Evolutionary conservation across 2,113 vertebrate genomes (phyloP).

Genomic region (Nannospalax galili): DNA sequence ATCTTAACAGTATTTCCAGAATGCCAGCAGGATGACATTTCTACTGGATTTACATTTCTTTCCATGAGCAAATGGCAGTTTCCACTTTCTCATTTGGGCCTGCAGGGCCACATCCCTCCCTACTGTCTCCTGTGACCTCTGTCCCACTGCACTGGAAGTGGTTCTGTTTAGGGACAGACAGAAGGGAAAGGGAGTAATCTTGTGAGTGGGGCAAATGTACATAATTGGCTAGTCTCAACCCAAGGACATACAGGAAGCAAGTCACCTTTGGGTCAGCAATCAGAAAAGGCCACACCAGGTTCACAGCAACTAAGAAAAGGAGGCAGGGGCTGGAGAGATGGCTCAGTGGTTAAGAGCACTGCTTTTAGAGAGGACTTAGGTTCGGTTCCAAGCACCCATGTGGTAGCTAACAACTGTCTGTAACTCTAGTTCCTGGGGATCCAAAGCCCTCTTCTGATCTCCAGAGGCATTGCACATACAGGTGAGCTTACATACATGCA

Average conservation of each 20-base stretch:
- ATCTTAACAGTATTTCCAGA: conserved; percentile 62
- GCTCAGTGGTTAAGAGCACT: too few relatives aligned
- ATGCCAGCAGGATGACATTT: conserved; percentile 60
- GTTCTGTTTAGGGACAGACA: background rate
- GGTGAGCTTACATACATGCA: too few relatives aligned
- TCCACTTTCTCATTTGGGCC: conserved; percentile 6
- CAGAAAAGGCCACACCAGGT: background rate
- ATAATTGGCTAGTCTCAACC: background rate
- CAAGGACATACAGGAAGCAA: background rate
- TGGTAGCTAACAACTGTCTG: too few relatives aligned
- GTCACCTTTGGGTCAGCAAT: background rate
- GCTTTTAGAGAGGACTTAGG: too few relatives aligned
- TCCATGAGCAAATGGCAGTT: conserved; percentile 35
- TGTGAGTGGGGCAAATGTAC: conserved; percentile 3
- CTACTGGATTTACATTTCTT: conserved; percentile 59
- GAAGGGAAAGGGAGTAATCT: background rate
- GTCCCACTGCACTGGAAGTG: background rate
- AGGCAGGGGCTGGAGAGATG: background rate
- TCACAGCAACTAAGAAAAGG: background rate
- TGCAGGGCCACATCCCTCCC: background rate
- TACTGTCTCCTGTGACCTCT: background rate
- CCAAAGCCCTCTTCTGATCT: too few relatives aligned
- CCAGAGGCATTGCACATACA: too few relatives aligned
- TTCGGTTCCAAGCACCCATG: too few relatives aligned
- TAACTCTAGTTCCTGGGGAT: too few relatives aligned